These are phyloP conservation scores for Ornithorhynchus anatinus DNA, from an alignment of 2,113 vertebrate genomes.

Conservation along the genomic window DNA sequence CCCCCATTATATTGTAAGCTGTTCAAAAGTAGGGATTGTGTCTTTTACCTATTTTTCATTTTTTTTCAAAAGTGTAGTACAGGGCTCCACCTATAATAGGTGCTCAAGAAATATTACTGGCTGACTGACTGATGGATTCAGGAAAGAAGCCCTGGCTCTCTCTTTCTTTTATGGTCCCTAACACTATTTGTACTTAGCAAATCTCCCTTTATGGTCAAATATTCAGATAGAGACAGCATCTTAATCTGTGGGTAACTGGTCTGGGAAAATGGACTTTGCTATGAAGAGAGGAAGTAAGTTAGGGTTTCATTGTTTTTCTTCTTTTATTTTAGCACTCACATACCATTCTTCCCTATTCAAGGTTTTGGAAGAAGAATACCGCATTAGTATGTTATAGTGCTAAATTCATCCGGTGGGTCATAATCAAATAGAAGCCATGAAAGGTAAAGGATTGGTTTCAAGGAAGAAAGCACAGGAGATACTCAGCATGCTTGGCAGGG, in stretches of 20 bases:
- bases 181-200: background rate
- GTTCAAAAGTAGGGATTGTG: too few species aligned
- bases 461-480: too few species aligned
- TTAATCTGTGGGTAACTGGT: slow-evolving; percentile 27
- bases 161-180: too few species aligned
- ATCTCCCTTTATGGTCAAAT: slow-evolving; percentile 3
- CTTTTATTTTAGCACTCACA: background rate
- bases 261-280: background rate
- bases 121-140: too few species aligned
- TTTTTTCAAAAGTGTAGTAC: too few species aligned
- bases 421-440: slow-evolving; percentile 13
- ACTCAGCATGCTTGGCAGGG: slow-evolving; percentile 1
- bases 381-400: background rate
- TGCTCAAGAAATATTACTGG: too few species aligned
- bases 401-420: slow-evolving; percentile 4
- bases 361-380: background rate
- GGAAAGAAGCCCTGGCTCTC: too few species aligned
- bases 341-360: slow-evolving; percentile 1
- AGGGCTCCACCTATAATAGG: too few species aligned
- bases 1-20: too few species aligned
- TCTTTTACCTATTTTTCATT: too few species aligned
- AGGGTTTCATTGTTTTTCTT: background rate
- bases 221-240: background rate
- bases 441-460: slow-evolving; percentile 27
- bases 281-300: background rate